Base-by-base conservation (phyloP, 1,140 invertebrate species). In the Melitaea cinxia region DNA sequence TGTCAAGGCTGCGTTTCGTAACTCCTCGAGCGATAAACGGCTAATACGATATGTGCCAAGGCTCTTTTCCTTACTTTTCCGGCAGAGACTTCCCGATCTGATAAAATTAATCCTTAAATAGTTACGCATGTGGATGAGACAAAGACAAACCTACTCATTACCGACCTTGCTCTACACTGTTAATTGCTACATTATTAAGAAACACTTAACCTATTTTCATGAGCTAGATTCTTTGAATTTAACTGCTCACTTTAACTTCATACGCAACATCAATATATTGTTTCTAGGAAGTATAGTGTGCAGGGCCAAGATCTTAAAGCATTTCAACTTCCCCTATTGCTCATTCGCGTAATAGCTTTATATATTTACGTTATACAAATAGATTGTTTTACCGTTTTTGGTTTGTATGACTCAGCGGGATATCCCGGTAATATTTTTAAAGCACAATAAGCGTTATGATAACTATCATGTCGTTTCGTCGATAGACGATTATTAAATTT, bases 1-100 rank as follows among this genome's bases (percentile, higher is more conserved):
- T 90, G 88, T 90, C 88, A 89, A 89, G 88, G 88, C 80, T 78
- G 23, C 39, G 73, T 88, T 82, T 86, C 82, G 81, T 88, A 87
- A 88, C 73, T 65, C 65, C 65, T 72, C 62, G 70, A 67, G 71
- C 74, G 78, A 77, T 80, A 78, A 80, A 75, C 72, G 69, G 50
- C 59, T 54, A 67, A 80, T 75, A 75, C 33, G 61, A 88, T 76
- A 83, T 75, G 75, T 88, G 88, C 78, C 88, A 88, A 86, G 88
- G 85, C 60, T 67, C 68, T 65, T 61, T 66, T 67, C 58, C 53
- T 61, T 47, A 73, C 65, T 80, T 78, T 88, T 84, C 84, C 81
- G 76, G 78, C 72, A 68, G 61, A 69, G 77, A 77, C 79, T 75
- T 81, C 71, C 77, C 69, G 73, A 77, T 68, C 72, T 69, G 70